Evolutionary conservation across 2,797 vertebrate genomes (phyloP), one percentile per base, ranked within the genome.

Genomic region (Loriculus beryllinus): DNA sequence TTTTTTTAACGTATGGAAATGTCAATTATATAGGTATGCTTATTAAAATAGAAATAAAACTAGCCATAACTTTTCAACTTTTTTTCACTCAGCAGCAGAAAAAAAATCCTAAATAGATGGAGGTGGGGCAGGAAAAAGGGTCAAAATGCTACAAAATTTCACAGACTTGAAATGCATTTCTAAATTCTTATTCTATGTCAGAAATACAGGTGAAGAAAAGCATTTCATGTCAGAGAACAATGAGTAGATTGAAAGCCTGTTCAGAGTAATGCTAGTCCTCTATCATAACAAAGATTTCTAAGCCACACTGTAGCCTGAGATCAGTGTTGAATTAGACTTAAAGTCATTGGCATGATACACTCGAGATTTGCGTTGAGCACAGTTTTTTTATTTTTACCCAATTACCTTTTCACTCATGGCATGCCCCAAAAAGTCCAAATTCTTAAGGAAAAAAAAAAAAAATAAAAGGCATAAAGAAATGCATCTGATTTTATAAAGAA

Each of bases 1-100:
- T 98, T 98, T 98, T 98, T 98, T 98, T 97, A 97, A 98, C 93
- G 96, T 98, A 97, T 96, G 89, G 96, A 97, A 98, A 96, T 93
- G 65, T 94, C 95, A 96, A 95, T 97, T 97, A 96, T 97, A 93
- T 97, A 97, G 95, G 92, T 97, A 96, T 96, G 97, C 94, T 97
- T 98, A 95, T 96, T 97, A 93, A 97, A 97, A 97, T 93, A 97
- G 94, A 94, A 93, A 90, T 97, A 96, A 93, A 89, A 95, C 68
- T 97, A 96, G 96, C 95, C 97, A 97, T 97, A 97, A 93, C 35
- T 95, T 97, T 97, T 97, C 98, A 97, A 97, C 94, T 94, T 97
- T 96, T 95, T 96, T 54, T 97, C 94, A 97, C 96, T 93, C 56
- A 67, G 75, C 81, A 92, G 43, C 13, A 28, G 63, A 15, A 42